Conservation (phyloP, 2,113 vertebrate species). For the Monopterus albus region DNA sequence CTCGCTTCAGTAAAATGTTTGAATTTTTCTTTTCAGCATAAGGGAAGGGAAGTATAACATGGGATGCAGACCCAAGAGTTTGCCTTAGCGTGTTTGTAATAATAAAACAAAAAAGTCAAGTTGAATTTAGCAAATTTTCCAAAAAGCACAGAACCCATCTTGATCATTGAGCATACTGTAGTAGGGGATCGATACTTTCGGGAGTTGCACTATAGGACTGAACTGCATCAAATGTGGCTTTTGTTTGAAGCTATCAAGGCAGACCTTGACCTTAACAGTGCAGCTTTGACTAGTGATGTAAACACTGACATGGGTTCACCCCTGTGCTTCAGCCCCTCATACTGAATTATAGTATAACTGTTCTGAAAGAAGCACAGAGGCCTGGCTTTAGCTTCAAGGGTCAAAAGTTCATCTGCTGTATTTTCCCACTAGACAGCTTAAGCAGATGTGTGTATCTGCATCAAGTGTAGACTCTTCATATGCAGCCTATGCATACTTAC, state of each 20-base stretch:
- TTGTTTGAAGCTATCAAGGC: conserved; percentile 21
- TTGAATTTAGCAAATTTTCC: too few species aligned
- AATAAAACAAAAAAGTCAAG: background rate
- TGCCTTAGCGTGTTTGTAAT: too few species aligned
- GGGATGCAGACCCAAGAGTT: too few species aligned
- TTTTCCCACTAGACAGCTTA: background rate
- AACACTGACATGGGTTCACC: background rate
- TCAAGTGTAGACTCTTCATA: background rate
- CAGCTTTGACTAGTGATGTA: background rate
- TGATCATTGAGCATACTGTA: too few species aligned
- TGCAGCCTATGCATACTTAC: background rate
- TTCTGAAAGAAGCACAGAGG: background rate
- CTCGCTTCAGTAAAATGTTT: background rate
- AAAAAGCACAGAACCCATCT: too few species aligned
- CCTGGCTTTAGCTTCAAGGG: conserved; percentile 2
- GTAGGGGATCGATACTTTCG: background rate
- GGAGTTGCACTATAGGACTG: background rate
- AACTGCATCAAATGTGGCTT: conserved; percentile 4
- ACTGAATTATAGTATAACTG: conserved; percentile 6
- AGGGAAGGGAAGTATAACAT: too few species aligned
- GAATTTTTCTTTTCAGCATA: too few species aligned
- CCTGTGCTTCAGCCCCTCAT: background rate
- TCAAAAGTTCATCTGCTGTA: conserved; percentile 31
- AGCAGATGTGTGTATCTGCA: background rate
- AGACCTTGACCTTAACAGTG: conserved; percentile 25